phyloP scores from a whole-genome alignment of 2,113 vertebrate species.

The Corythornis cristatus region DNA sequence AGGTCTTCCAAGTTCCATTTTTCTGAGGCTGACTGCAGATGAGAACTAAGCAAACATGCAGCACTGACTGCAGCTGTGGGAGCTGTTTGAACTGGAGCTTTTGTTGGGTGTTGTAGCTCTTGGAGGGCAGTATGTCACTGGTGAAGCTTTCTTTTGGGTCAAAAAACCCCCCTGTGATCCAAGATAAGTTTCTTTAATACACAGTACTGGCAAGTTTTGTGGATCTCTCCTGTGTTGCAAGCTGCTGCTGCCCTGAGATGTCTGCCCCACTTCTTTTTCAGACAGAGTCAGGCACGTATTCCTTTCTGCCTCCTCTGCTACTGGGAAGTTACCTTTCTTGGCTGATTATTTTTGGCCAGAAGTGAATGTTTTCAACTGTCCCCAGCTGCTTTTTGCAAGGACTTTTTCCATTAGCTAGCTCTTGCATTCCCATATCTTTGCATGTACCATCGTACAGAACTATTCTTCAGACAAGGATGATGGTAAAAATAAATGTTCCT shows the following conservation, averaged over 20 bases:
- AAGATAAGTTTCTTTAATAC: not conserved
- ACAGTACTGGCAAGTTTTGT: not conserved
- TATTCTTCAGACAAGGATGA: not conserved
- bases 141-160: not conserved
- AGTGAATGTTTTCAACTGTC: not conserved
- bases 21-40: not conserved
- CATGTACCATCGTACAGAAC: not conserved
- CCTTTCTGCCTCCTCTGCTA: not conserved
- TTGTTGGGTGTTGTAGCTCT: not conserved
- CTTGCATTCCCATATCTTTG: not conserved
- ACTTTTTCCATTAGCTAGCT: not conserved
- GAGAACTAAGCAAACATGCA: not conserved
- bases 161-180: rapidly evolving
- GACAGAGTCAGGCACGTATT: not conserved
- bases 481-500: not conserved
- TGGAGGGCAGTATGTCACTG: not conserved
- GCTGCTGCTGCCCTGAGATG: not conserved
- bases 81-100: not conserved
- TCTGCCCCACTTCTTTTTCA: not conserved
- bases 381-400: not conserved
- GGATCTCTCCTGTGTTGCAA: not conserved
- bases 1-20: not conserved
- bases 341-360: not conserved
- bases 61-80: not conserved
- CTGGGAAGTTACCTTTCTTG: not conserved